Evolutionary conservation across 2,113 vertebrate genomes (phyloP), one percentile per base, ranked within the genome.

Genomic region (Ibidorhyncha struthersii): DNA sequence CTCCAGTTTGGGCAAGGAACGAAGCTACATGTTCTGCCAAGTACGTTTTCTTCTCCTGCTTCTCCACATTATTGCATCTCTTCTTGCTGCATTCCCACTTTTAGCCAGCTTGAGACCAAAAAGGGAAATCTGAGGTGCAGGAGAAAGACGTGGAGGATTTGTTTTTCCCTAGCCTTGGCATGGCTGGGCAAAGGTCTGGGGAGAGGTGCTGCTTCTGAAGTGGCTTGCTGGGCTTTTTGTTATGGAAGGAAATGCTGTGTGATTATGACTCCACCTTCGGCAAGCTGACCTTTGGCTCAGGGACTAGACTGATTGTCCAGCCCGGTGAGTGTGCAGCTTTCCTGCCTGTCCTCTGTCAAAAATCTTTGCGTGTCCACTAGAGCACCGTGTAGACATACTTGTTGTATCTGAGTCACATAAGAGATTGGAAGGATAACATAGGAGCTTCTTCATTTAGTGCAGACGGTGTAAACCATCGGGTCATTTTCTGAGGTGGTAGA

Each of bases 171-270:
- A 12, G 41, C 41, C 12, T 41, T 41, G 41, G 5, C 21, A 56
- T 11, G 15, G 40, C 32, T 43, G 23, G 30, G 22, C 34, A 59
- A 22, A 16, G 18, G 14, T 8, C 12, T 47, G 55, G 38, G 30
- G 20, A 77, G 32, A 22, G 25, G 23, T 29, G 45, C 21, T 69
- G 52, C 18, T 50, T 12, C 53, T n/a, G 12, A 30, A 12, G 17
- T 19, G 29, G 13, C 23, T 41, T 34, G 23, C 8, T 56, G 16
- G 32, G 4, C 26, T 98, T 96, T 96, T 94, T 96, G 90, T 81
- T 95, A 97, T 89, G 94, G 65, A 70, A 93, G 74, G 63, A 96
- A 97, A 81, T 52, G 53, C 34, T 93, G 93, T 91, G 95, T 17
- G 8, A 50, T 52, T 73, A 50, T 89, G 45, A 27, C 11, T 10